These are phyloP conservation scores for Pseudonaja textilis DNA, from an alignment of 2,113 vertebrate genomes.

Conservation along the genomic window DNA sequence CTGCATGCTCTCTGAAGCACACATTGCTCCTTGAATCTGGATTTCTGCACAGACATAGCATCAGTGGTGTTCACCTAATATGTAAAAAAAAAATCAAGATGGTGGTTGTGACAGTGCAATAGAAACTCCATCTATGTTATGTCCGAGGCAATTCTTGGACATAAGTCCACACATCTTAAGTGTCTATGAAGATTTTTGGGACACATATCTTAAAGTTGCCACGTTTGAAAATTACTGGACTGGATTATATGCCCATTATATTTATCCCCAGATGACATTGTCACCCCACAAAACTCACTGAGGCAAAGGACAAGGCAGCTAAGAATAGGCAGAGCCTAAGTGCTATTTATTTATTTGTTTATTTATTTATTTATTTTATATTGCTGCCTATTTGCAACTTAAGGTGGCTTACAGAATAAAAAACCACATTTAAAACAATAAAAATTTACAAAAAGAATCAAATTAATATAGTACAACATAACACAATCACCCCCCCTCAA, in stretches of 20 bases:
- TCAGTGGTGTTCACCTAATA: background rate
- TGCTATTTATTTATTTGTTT: background rate
- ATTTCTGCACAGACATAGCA: background rate
- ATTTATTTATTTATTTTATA: too few species aligned
- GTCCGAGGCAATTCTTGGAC: background rate
- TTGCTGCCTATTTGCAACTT: too few species aligned
- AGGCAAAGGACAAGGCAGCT: background rate
- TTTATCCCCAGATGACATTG: background rate
- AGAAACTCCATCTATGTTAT: background rate
- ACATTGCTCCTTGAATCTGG: background rate
- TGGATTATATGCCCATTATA: background rate
- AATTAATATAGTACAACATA: too few species aligned
- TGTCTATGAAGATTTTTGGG: background rate
- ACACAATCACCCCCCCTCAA: too few species aligned
- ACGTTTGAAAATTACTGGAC: background rate
- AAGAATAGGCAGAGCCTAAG: background rate
- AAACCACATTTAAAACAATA: too few species aligned
- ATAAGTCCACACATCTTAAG: background rate
- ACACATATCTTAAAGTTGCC: background rate
- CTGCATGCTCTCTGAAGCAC: background rate
- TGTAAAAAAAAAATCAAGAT: background rate
- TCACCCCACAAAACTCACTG: background rate
- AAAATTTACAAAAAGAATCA: too few species aligned
- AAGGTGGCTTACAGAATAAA: too few species aligned
- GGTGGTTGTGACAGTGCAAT: background rate